Base-by-base conservation (phyloP, 2,797 vertebrate species). In the Phataginus tricuspis region DNA sequence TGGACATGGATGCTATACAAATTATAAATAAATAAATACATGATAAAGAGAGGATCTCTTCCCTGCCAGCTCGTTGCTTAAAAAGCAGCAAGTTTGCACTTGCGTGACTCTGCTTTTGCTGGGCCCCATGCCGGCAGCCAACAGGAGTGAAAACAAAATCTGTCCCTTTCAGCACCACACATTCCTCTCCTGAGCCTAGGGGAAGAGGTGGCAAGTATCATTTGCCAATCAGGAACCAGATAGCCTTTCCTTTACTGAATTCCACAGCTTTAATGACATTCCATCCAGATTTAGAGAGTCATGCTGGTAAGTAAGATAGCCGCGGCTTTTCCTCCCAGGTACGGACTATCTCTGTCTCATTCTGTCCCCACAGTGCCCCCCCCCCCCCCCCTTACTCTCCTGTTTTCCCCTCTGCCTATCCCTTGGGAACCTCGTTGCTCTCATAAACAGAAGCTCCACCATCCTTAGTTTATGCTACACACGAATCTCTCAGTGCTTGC, bases 1-100 rank as follows among this genome's bases (percentile, higher is more conserved):
- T 98, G 96, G 92, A 94, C 95, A 92, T 88, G 94, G 93, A 94
- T 97, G 94, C 63, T 92, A 88, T 95, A 96, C 80, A 96, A 95
- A 96, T 97, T 94, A 96, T 92, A 98, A 97, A 94, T 94, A 97
- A 98, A 97, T 97, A 96, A 97, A 96, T 95, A 92, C 92, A 92
- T 72, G 94, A 91, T 97, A 87, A 95, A 97, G 96, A 97, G 82
- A 95, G 51, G 92, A 79, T 88, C 64, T 92, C 96, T 95, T 96
- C 55, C 78, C 88, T 95, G 96, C 90, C 96, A 97, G 95, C 92
- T 95, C 66, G 45, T 95, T 95, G 90, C 97, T 97, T 94, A 93
- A 95, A 97, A 97, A 92, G 97, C 95, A 94, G 92, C 92, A 85
- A 94, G 95, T 97, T 96, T 97, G 92, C 57, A 89, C 92, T 96